phyloP scores from a whole-genome alignment of 2,113 vertebrate genomes.

The Bungarus multicinctus region DNA sequence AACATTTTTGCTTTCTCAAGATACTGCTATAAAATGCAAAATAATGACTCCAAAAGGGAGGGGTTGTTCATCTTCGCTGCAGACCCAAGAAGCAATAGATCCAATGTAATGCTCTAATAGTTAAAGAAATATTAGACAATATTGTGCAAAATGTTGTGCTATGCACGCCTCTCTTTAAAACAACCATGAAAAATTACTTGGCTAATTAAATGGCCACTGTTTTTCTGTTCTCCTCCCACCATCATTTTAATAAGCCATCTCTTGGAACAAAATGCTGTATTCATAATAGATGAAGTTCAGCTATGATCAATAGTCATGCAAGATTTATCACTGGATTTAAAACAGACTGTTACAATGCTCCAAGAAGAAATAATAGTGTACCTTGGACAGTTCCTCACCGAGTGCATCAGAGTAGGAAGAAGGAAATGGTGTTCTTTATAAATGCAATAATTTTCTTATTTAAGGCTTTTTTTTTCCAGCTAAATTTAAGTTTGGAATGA shows the following conservation, averaged over 20 bases:
- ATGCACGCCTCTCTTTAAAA: constrained; percentile 28
- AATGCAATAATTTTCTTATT: background rate
- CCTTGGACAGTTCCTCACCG: constrained; percentile 48
- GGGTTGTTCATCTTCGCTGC: constrained; percentile 1
- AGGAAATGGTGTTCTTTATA: background rate
- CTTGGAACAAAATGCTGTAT: constrained; percentile 44
- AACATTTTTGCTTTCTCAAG: constrained; percentile 15
- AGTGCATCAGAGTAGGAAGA: constrained; percentile 33
- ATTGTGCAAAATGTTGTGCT: background rate
- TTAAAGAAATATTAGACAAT: background rate
- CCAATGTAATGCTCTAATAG: background rate
- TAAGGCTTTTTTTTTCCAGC: background rate
- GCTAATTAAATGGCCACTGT: constrained; percentile 45
- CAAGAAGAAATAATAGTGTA: constrained; percentile 51
- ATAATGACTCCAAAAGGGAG: constrained; percentile 10
- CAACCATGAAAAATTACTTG: constrained; percentile 26
- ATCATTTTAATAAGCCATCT: constrained; percentile 21
- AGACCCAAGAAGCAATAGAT: background rate
- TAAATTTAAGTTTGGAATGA: background rate
- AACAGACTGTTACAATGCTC: constrained; percentile 43
- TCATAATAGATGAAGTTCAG: constrained; percentile 59
- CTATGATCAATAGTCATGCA: constrained; percentile 68
- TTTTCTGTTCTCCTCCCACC: background rate
- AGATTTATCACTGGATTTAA: constrained; percentile 63
- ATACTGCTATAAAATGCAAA: constrained; percentile 12